Evolutionary conservation across 2,888 invertebrate species (phyloP), one percentile per base, ranked within the genome.

Genomic region (Drosophila longiperda): DNA sequence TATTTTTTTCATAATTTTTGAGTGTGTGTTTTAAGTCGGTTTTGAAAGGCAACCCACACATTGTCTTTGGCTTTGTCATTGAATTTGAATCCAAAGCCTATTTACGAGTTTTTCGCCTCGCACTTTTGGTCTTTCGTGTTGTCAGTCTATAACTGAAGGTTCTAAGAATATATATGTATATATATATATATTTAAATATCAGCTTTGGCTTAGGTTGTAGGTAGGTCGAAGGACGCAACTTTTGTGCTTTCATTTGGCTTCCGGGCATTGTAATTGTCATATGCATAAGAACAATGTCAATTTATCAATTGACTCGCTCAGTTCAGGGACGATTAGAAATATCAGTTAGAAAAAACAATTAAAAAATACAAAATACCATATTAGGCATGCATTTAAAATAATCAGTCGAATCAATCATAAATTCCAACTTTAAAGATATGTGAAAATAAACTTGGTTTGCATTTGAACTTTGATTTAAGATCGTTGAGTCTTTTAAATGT

Each of bases 41-140:
- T 62, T 84, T 67, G 84, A 87, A 83, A 71, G 85, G 83, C 75
- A 61, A 57, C 82, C 84, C 75, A 87, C 89, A 84, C 82, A 40
- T 63, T 66, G 82, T 74, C 83, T 82, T 76, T 80, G 55, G 73
- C 66, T 69, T 61, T 89, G 89, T 82, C 89, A 84, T 87, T 85
- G 85, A 78, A 87, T 83, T 83, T 81, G 80, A 68, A 17, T 67
- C 26, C 26, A 42, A 77, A 77, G 77, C 78, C 80, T 72, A 80
- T 76, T 77, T 76, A 61, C 48, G 61, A 58, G 11, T 52, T 55
- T 26, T 48, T 64, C 20, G 64, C 63, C 58, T 62, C 52, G 62
- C 61, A 72, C 55, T 55, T 55, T 64, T 49, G 48, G 65, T 59
- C 58, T 65, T 64, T 64, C 33, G 34, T 12, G 20, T 42, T 63